Conservation (phyloP, 2,113 vertebrate species). For the Grammomys dolichurus region DNA sequence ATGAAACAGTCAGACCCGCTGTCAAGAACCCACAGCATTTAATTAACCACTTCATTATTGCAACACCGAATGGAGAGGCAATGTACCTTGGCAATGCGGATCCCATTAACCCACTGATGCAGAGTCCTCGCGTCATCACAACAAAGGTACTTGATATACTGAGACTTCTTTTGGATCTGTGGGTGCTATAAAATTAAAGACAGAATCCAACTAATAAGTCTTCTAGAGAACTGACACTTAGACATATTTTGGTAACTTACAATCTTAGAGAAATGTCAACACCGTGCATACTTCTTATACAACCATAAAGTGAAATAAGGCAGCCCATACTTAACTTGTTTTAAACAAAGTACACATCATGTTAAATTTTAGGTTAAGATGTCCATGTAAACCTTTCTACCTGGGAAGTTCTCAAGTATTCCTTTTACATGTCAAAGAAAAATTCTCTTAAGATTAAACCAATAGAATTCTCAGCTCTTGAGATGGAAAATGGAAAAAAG, state of each 20-base stretch:
- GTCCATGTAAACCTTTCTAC: not conserved
- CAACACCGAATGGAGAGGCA: not conserved
- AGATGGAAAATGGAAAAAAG: conserved; percentile 17
- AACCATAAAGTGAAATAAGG: conserved; percentile 10
- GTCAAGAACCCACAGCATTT: not conserved
- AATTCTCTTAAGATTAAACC: not conserved
- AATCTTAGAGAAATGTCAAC: not conserved
- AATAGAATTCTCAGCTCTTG: not conserved
- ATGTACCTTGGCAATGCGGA: conserved; percentile 96
- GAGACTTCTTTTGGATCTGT: conserved; percentile 99
- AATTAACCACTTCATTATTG: not conserved
- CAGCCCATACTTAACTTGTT: not conserved
- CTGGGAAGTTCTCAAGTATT: not conserved
- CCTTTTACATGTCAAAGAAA: conserved; percentile 53
- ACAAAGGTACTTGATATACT: conserved; percentile 99
- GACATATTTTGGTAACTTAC: not conserved
- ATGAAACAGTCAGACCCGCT: not conserved
- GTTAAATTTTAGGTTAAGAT: conserved; percentile 54
- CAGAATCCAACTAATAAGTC: conserved; percentile 36
- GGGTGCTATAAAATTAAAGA: conserved; percentile 91
- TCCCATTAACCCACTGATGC: conserved; percentile 98
- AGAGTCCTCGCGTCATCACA: conserved; percentile 98
- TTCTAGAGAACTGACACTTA: conserved; percentile 32
- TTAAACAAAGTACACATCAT: not conserved
- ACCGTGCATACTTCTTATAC: not conserved